Evolutionary conservation across 1,140 invertebrate genomes (phyloP).

Genomic region (Brachionus plicatilis): DNA sequence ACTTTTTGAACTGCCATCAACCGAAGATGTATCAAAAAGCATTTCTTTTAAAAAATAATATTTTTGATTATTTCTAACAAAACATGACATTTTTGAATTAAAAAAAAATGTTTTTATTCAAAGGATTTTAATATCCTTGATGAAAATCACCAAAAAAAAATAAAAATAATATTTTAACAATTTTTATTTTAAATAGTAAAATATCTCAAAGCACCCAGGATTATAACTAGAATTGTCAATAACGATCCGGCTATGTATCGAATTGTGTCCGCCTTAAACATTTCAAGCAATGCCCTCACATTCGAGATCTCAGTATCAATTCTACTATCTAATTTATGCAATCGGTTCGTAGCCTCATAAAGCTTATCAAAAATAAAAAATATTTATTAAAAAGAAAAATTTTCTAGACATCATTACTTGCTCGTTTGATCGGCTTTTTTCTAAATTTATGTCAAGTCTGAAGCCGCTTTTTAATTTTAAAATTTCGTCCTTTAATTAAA

Average conservation of each 20-base stretch:
- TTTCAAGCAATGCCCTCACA: constrained; percentile 41
- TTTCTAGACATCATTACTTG: constrained; percentile 44
- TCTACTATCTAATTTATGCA: constrained; percentile 50
- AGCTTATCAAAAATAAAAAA: constrained; percentile 43
- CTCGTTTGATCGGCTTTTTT: constrained; percentile 51
- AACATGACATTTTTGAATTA: not conserved
- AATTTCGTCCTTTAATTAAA: constrained; percentile 47
- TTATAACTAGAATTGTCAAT: constrained; percentile 24
- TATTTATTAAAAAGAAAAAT: not conserved
- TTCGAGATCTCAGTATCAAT: constrained; percentile 53
- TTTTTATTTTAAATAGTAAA: constrained; percentile 10
- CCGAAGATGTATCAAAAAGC: constrained; percentile 13
- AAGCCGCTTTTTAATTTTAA: constrained; percentile 50
- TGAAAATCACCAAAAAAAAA: not conserved
- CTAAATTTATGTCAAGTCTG: constrained; percentile 54
- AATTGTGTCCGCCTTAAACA: constrained; percentile 32
- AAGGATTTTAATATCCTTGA: constrained; percentile 6
- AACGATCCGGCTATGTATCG: constrained; percentile 25
- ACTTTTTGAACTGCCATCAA: constrained; percentile 9
- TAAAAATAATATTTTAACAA: not conserved
- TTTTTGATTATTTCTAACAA: not conserved
- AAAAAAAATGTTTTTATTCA: not conserved
- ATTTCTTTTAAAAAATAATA: not conserved
- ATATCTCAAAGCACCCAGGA: constrained; percentile 28
- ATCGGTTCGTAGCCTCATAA: constrained; percentile 47